Base-by-base conservation (phyloP, 2,113 vertebrate genomes). In the Lasiurus borealis region DNA sequence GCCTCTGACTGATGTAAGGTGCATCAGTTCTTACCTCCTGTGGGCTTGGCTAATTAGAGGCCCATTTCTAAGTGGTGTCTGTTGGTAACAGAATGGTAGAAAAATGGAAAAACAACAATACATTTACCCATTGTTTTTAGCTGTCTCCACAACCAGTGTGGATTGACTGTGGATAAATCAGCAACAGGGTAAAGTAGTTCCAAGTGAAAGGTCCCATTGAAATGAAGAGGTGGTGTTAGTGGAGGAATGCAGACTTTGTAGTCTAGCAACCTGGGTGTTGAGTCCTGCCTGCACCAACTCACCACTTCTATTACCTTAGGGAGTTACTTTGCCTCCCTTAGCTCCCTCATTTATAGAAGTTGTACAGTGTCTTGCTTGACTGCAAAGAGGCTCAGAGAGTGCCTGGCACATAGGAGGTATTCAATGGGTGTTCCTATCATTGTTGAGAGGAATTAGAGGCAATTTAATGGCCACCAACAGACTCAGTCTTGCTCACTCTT, bases 11-110 rank as follows among this genome's bases (percentile, higher is more conserved):
- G 27, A 71, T 82, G 21, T 15, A 7, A n/a, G 46, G 34, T 9
- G 2, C 27, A 18, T 2, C 0, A 46, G 52, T 54, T 69, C 34
- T 77, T 36, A 68, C 27, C 46, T 46, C 9, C 29, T 0, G 0
- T 4, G 12, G 62, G 46, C 40, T 80, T 66, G 66, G 59, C 31
- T 92, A 29, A 50, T 72, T n/a, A 73, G 62, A 46, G 25, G 62
- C 15, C 23, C 5, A 3, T 68, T 80, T 31, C 85, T 69, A n/a
- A 25, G 78, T 29, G 16, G 19, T 19, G 3, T 25, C 44, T n/a
- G n/a, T 66, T 1, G 1, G 85, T 66, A 73, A 68, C 52, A 91
- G 75, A 71, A 64, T 29, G 57, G 81, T 23, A 84, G 18, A 62
- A 44, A 54, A 68, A 46, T 14, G n/a, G 73, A 13, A 12, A 62